Evolutionary conservation across 1,140 invertebrate species (phyloP), one percentile per base, ranked within the genome.

Genomic region (Drosophila obscura): DNA sequence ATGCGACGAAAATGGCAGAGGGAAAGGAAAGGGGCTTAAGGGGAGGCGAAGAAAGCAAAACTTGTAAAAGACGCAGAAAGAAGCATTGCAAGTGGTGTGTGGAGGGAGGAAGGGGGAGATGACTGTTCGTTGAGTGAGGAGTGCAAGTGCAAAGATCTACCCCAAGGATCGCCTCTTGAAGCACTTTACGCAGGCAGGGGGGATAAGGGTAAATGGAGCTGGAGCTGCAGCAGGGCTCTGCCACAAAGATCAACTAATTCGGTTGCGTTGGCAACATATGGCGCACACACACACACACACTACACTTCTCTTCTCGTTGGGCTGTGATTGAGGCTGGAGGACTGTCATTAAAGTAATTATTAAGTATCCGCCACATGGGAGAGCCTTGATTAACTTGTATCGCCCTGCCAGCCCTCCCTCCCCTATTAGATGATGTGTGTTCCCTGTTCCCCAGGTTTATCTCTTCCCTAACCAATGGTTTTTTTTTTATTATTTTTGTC

Each of bases 1-100:
- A 85, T 85, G 77, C 73, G 76, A 55, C 46, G 61, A 56, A 52
- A 57, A 76, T 19, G 57, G 31, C 1, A 26, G 4, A 11, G 16
- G 48, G 13, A 15, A 5, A n/a, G 48, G 13, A 15, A 5, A n/a
- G 35, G 31, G 24, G n/a, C 1, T 15, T 9, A 16, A 13, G 22
- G 13, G 15, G 24, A 26, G 7, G 24, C 5, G 16, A 49, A 41
- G 56, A 53, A 53, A 48, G 66, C 41, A 52, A 61, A 48, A 50
- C 60, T 59, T 65, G 43, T 31, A 72, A 58, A 56, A 45, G 16
- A 39, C 35, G 35, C 35, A 39, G 57, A 22, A 15, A 41, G 9
- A 65, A 9, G 45, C 31, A 31, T 9, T 31, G 8, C 31, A 43
- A 16, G 9, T 11, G 44, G 9, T 6, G 35, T 7, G 22, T 2